phyloP scores from a whole-genome alignment of 2,113 vertebrate species.

The Chamaea fasciata region DNA sequence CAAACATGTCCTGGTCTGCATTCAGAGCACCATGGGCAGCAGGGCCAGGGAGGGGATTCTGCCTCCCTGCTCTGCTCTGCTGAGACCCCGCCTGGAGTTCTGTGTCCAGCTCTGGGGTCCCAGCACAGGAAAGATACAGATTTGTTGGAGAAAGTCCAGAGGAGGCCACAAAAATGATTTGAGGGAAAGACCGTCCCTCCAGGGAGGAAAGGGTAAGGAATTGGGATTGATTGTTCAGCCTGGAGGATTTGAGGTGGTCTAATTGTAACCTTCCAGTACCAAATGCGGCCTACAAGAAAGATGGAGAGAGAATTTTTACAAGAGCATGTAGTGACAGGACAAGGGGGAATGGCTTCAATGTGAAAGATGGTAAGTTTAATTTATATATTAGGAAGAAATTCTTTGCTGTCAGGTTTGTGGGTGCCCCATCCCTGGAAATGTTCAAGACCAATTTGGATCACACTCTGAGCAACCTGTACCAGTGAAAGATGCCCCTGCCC shows the following conservation, averaged over 20 bases:
- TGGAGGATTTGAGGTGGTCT: not conserved
- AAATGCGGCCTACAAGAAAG: not conserved
- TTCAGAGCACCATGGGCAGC: not conserved
- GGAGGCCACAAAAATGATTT: accelerated
- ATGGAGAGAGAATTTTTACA: not conserved
- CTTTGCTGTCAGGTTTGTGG: not conserved
- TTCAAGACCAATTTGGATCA: not conserved
- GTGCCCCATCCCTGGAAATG: not conserved
- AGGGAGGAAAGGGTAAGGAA: not conserved
- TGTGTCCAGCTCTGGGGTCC: not conserved
- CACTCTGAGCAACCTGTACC: not conserved
- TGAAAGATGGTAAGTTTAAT: not conserved
- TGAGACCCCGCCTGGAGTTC: accelerated
- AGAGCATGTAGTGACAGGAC: not conserved
- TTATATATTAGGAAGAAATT: not conserved
- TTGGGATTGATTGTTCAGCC: accelerated
- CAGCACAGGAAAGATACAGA: not conserved
- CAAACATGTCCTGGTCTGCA: not conserved
- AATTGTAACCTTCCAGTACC: not conserved
- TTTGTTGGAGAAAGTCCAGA: accelerated
- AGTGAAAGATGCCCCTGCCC: not conserved
- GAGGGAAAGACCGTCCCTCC: not conserved
- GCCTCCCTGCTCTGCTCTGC: not conserved
- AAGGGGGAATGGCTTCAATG: not conserved
- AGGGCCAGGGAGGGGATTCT: accelerated